These are phyloP conservation scores for Cryptotis parvus DNA, from an alignment of 2,113 vertebrate genomes.

Conservation along the genomic window DNA sequence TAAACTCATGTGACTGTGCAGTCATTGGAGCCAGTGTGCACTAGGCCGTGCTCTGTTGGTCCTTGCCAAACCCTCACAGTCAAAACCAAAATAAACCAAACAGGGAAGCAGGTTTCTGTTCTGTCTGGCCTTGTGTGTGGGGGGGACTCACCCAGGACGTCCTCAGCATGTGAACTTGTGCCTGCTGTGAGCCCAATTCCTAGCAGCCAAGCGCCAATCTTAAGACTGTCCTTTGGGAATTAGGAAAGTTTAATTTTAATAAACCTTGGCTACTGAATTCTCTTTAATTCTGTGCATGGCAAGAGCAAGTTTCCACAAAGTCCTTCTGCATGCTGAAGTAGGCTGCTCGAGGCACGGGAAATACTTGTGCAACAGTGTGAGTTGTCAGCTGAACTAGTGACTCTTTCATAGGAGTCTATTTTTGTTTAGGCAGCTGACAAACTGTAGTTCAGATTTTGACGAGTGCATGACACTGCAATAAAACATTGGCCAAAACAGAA, in stretches of 20 bases:
- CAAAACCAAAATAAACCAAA: not conserved
- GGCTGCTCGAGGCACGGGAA: not conserved
- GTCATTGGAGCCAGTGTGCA: not conserved
- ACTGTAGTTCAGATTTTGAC: conserved; percentile 2
- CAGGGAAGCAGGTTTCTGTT: no score
- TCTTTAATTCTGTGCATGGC: conserved; percentile 12
- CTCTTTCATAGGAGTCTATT: conserved; percentile 5
- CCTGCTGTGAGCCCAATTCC: no score
- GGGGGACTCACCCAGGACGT: no score
- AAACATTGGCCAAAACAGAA: no score
- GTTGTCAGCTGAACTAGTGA: not conserved
- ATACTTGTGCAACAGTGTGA: not conserved
- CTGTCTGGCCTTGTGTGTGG: no score
- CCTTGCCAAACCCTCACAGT: not conserved
- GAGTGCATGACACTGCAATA: not conserved
- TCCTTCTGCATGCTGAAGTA: not conserved
- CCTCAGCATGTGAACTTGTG: no score
- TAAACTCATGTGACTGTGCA: not conserved
- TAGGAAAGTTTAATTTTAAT: conserved; percentile 33
- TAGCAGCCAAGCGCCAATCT: not conserved
- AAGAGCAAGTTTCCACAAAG: not conserved
- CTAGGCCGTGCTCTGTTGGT: not conserved
- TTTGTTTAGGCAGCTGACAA: not conserved
- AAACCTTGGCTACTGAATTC: not conserved
- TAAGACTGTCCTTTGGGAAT: not conserved